phyloP scores from a whole-genome alignment of 2,888 invertebrate genomes.

The Cryptus viduatorius region DNA sequence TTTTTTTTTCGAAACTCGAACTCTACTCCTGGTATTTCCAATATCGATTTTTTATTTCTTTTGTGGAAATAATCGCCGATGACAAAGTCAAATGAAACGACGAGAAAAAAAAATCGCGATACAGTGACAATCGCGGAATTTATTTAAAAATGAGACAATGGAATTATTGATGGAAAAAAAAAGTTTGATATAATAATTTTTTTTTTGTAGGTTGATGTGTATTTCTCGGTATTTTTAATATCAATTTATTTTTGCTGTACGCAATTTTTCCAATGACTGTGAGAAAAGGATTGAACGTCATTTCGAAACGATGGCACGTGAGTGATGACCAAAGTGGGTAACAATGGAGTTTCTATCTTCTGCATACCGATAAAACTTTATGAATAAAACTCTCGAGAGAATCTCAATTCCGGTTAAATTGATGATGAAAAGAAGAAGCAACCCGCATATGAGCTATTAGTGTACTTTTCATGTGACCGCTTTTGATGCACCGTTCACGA shows the following conservation, averaged over 20 bases:
- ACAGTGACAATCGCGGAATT: not conserved
- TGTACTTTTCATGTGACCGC: slow-evolving; percentile 66
- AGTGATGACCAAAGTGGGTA: slow-evolving; percentile 46
- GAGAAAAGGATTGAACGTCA: not conserved
- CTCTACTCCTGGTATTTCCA: slow-evolving; percentile 18
- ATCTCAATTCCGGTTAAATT: slow-evolving; percentile 69
- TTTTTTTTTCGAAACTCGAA: slow-evolving; percentile 32
- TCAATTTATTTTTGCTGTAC: not conserved
- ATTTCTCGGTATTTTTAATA: not conserved
- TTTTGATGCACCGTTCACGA: slow-evolving; percentile 63
- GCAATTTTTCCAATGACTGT: not conserved
- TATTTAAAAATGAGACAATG: not conserved
- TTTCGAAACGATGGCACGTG: not conserved
- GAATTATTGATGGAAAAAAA: not conserved
- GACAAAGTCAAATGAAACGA: not conserved
- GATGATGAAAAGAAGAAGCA: slow-evolving; percentile 67
- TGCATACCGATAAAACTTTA: not conserved
- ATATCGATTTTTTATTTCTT: slow-evolving; percentile 14
- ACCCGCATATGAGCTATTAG: slow-evolving; percentile 62
- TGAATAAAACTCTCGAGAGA: slow-evolving; percentile 63
- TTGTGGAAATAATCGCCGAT: not conserved
- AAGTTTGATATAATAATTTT: not conserved
- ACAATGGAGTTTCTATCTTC: slow-evolving; percentile 46
- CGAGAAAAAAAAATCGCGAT: not conserved
- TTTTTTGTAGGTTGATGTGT: not conserved